phyloP scores from a whole-genome alignment of 2,113 vertebrate genomes.

The human region GRCh38 chr4:6330501-6331000 shows the following conservation, averaged over 20 bases:
- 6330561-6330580: no score
- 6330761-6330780: no score
- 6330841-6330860: background rate
- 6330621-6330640: no score
- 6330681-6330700: background rate
- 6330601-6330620: no score
- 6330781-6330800: background rate
- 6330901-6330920: no score
- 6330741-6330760: background rate
- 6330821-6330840: background rate
- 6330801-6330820: background rate
- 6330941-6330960: background rate
- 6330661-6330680: background rate
- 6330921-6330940: accelerated
- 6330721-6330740: background rate
- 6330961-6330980: background rate
- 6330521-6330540: no score
- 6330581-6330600: no score
- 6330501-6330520: no score
- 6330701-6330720: background rate
- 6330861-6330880: background rate
- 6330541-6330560: no score
- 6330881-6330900: background rate
- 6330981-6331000: background rate
- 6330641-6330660: background rate